phyloP scores from a whole-genome alignment of 2,113 vertebrate species.

The Ammodytes dubius region DNA sequence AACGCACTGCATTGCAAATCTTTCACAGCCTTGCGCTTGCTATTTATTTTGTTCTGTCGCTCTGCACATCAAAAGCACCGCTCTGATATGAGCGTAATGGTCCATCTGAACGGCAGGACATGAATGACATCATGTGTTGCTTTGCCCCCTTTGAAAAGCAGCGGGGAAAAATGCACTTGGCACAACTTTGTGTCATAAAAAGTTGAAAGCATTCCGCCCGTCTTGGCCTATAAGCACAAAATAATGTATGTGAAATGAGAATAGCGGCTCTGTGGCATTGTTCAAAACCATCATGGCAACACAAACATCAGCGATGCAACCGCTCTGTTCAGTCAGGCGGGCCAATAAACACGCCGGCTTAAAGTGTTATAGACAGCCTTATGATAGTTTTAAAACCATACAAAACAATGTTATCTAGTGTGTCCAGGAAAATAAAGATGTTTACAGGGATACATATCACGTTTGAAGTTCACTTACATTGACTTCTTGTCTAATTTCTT shows the following conservation, averaged over 20 bases:
- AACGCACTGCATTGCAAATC: conserved; percentile 74
- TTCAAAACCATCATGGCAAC: conserved; percentile 60
- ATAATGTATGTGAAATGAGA: conserved; percentile 67
- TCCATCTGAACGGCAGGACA: conserved; percentile 66
- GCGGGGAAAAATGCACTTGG: conserved; percentile 66
- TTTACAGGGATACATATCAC: background rate
- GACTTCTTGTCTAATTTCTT: background rate
- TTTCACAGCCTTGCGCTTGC: conserved; percentile 71
- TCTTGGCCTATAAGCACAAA: conserved; percentile 64
- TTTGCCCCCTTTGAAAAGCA: conserved; percentile 67
- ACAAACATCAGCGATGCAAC: conserved; percentile 21
- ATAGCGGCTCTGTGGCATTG: conserved; percentile 57
- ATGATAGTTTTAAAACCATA: background rate
- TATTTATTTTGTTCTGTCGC: conserved; percentile 75
- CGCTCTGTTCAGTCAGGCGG: conserved; percentile 10
- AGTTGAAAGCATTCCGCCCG: conserved; percentile 81
- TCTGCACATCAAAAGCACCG: conserved; percentile 72
- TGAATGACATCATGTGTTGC: conserved; percentile 78
- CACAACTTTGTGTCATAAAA: conserved; percentile 75
- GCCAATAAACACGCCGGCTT: background rate
- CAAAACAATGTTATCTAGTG: background rate
- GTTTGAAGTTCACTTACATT: background rate
- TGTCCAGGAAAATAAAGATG: background rate
- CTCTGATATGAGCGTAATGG: conserved; percentile 73
- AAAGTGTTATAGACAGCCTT: background rate